phyloP scores from a whole-genome alignment of 2,113 vertebrate species.

The Procavia capensis region DNA sequence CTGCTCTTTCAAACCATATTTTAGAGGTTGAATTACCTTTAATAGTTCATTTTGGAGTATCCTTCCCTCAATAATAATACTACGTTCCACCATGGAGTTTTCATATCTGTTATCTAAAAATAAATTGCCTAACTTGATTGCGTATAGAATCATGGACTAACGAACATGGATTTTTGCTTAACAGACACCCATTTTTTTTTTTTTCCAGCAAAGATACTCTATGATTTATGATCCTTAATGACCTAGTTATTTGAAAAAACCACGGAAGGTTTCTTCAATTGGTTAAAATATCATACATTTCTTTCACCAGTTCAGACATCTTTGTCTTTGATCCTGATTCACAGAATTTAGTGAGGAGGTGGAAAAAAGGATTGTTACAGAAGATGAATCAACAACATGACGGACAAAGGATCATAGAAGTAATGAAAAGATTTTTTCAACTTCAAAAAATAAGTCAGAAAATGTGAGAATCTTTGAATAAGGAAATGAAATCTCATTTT shows the following conservation, averaged over 20 bases:
- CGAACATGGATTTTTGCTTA: slow-evolving; percentile 69
- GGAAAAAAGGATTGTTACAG: slow-evolving; percentile 71
- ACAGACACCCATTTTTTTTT: slow-evolving; percentile 68
- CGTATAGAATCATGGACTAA: slow-evolving; percentile 33
- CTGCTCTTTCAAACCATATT: slow-evolving; percentile 50
- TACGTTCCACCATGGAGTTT: slow-evolving; percentile 46
- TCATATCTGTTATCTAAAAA: slow-evolving; percentile 62
- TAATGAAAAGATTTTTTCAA: slow-evolving; percentile 79
- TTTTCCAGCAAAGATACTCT: slow-evolving; percentile 63
- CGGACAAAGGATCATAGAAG: slow-evolving; percentile 82
- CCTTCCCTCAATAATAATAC: slow-evolving; percentile 6
- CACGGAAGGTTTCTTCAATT: slow-evolving; percentile 74
- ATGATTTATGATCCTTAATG: slow-evolving; percentile 65
- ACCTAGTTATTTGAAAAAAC: slow-evolving; percentile 72
- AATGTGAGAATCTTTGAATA: slow-evolving; percentile 77
- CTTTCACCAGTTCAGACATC: slow-evolving; percentile 75
- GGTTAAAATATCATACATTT: slow-evolving; percentile 74
- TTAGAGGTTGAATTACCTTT: slow-evolving; percentile 55
- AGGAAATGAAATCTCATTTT: slow-evolving; percentile 69
- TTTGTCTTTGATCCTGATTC: slow-evolving; percentile 78
- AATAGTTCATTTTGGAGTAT: slow-evolving; percentile 29
- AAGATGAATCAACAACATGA: slow-evolving; percentile 75
- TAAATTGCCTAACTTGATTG: slow-evolving; percentile 64
- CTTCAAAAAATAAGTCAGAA: slow-evolving; percentile 79
- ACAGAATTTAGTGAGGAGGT: slow-evolving; percentile 77